These are phyloP conservation scores for Callipepla squamata DNA, from an alignment of 2,113 vertebrate species.

Conservation along the genomic window DNA sequence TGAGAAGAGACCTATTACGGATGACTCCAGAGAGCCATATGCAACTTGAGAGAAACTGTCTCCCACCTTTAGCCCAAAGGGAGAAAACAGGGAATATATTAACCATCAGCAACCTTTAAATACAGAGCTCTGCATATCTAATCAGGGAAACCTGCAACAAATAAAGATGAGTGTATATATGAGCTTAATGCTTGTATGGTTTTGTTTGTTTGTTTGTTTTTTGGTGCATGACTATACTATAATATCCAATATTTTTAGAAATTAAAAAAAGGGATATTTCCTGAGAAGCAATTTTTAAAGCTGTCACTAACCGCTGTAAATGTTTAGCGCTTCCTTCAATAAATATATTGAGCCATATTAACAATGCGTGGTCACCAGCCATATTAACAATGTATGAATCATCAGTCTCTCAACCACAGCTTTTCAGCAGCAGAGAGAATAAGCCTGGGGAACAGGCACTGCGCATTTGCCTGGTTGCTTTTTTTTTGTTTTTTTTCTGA, in stretches of 20 bases:
- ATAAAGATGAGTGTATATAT: not conserved
- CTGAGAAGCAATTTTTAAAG: slow-evolving; percentile 65
- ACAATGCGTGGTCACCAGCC: not conserved
- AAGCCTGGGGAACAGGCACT: not conserved
- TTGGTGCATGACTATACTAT: slow-evolving; percentile 8
- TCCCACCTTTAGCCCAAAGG: slow-evolving; percentile 22
- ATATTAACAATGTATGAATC: slow-evolving; percentile 21
- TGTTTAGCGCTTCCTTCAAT: slow-evolving; percentile 21
- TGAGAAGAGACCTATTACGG: slow-evolving; percentile 38
- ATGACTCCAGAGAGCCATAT: slow-evolving; percentile 7
- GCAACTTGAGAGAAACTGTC: slow-evolving; percentile 47
- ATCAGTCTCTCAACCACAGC: not conserved
- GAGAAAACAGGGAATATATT: slow-evolving; percentile 60
- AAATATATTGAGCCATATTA: slow-evolving; percentile 61
- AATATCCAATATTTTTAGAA: slow-evolving; percentile 66
- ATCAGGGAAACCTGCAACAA: not conserved
- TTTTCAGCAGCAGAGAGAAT: not conserved
- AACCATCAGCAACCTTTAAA: not conserved
- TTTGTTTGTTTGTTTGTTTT: not conserved
- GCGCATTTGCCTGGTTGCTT: not conserved
- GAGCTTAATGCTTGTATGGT: not conserved
- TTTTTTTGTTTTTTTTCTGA: not conserved
- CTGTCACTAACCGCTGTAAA: slow-evolving; percentile 65
- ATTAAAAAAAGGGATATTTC: slow-evolving; percentile 67
- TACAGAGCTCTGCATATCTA: slow-evolving; percentile 15